phyloP scores from a whole-genome alignment of 2,113 vertebrate genomes.

The Pagrus major region DNA sequence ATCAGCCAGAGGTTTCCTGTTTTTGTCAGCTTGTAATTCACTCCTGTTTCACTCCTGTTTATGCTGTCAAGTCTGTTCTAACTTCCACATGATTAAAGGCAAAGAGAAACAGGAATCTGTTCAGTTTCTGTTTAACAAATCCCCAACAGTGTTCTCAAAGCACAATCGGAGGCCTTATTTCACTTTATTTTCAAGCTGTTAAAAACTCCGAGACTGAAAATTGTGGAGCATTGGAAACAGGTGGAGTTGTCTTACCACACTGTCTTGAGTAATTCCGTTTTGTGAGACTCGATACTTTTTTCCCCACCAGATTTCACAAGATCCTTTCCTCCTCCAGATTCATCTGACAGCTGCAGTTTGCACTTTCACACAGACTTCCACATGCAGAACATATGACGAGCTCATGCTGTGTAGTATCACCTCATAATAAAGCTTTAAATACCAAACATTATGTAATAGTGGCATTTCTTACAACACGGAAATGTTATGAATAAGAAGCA shows the following conservation, averaged over 20 bases:
- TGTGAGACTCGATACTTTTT: slow-evolving; percentile 32
- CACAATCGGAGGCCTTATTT: slow-evolving; percentile 19
- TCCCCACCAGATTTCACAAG: slow-evolving; percentile 35
- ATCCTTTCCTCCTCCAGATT: slow-evolving; percentile 32
- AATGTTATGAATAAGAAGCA: not conserved
- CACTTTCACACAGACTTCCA: slow-evolving; percentile 15
- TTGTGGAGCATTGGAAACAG: slow-evolving; percentile 51
- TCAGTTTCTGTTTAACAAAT: slow-evolving; percentile 27
- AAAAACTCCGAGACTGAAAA: not conserved
- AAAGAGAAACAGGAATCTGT: slow-evolving; percentile 17
- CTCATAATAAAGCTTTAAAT: not conserved
- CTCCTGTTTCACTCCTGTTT: slow-evolving; percentile 12
- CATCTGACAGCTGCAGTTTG: slow-evolving; percentile 51
- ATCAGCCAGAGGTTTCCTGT: slow-evolving; percentile 7
- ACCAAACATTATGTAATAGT: not conserved
- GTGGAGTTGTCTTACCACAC: slow-evolving; percentile 50
- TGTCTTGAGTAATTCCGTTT: slow-evolving; percentile 28
- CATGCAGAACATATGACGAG: not conserved
- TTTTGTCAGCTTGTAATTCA: slow-evolving; percentile 25
- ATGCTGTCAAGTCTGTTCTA: slow-evolving; percentile 2
- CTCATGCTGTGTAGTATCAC: not conserved
- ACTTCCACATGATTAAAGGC: slow-evolving; percentile 1
- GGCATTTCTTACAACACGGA: not conserved
- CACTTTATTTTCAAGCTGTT: slow-evolving; percentile 32
- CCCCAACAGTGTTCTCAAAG: slow-evolving; percentile 17